A percentile compares a stretch with the other conserved stretches of the same genome.
Conservation (phyloP, 2,888 invertebrate species). For the Catonia carolina region DNA sequence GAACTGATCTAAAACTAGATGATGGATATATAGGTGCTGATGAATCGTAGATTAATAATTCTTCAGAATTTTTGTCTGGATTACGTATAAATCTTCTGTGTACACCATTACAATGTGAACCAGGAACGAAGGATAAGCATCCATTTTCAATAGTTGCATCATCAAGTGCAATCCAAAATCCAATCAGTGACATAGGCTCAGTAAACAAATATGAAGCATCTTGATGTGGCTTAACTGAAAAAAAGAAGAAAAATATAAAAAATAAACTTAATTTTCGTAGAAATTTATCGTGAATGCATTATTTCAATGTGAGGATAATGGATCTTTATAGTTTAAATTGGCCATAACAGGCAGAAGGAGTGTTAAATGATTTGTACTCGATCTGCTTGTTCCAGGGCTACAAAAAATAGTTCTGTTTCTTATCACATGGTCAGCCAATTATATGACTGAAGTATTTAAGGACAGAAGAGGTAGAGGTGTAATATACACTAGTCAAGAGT, state of each 20-base stretch:
- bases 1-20: slow-evolving; percentile 67
- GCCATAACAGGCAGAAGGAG: neutral
- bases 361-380: too few species aligned
- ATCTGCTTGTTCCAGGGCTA: too few species aligned
- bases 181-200: slow-evolving; percentile 62
- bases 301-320: neutral
- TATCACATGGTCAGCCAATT: too few species aligned
- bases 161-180: slow-evolving; percentile 95
- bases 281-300: neutral
- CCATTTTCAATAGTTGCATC: slow-evolving; percentile 91
- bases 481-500: too few species aligned
- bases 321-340: neutral
- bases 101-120: slow-evolving; percentile 81
- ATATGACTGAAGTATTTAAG: too few species aligned
- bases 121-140: slow-evolving; percentile 85
- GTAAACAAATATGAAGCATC: slow-evolving; percentile 85
- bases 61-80: slow-evolving; percentile 54
- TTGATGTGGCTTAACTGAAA: slow-evolving; percentile 68
- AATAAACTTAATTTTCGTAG: neutral
- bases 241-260: slow-evolving; percentile 19
- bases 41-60: slow-evolving; percentile 60
- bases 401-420: too few species aligned
- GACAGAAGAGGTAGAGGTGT: too few species aligned
- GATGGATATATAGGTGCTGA: slow-evolving; percentile 62
- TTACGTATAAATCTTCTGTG: slow-evolving; percentile 66